A percentile compares a stretch with the other conserved stretches of the same genome.
Evolutionary conservation across 92 coral and sea anemone species (phyloP).

Genomic region (Porites divaricata): DNA sequence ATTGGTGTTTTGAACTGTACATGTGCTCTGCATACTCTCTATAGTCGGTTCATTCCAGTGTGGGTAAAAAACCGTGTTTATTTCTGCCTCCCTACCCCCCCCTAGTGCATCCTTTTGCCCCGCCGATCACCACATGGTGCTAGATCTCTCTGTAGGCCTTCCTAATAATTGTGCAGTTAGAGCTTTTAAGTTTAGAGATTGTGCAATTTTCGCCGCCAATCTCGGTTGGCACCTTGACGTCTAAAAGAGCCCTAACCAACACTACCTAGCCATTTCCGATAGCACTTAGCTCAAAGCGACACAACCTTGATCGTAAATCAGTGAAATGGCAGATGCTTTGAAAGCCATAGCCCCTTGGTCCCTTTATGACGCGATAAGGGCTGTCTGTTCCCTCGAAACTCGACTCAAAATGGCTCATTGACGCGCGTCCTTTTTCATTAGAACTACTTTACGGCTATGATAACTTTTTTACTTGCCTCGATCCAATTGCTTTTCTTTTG

Average conservation of each 20-base stretch:
- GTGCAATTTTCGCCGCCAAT: slow-evolving; percentile 23
- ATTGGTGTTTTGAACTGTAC: background rate
- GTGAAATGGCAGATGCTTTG: slow-evolving; percentile 1
- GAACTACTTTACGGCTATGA: background rate
- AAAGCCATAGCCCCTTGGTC: slow-evolving; percentile 22
- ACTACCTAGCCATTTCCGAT: slow-evolving; percentile 36
- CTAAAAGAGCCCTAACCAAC: slow-evolving; percentile 28
- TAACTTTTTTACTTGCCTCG: slow-evolving; percentile 1
- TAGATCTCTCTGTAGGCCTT: background rate
- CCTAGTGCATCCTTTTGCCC: background rate
- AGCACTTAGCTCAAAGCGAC: slow-evolving; percentile 31
- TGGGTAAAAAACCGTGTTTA: slow-evolving; percentile 10
- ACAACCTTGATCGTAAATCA: slow-evolving; percentile 35
- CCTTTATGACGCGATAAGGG: slow-evolving; percentile 32
- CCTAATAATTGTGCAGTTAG: slow-evolving; percentile 35
- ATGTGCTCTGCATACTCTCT: background rate
- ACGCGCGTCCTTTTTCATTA: slow-evolving; percentile 9
- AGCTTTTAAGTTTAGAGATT: background rate
- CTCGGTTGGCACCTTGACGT: slow-evolving; percentile 39
- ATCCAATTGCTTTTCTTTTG: background rate
- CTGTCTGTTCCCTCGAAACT: slow-evolving; percentile 15
- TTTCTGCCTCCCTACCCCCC: background rate
- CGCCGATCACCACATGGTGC: background rate
- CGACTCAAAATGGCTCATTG: background rate
- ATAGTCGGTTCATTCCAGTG: background rate